Evolutionary conservation across 2,797 vertebrate species (phyloP), one percentile per base, ranked within the genome.

Genomic region (Aulostomus chinensis): DNA sequence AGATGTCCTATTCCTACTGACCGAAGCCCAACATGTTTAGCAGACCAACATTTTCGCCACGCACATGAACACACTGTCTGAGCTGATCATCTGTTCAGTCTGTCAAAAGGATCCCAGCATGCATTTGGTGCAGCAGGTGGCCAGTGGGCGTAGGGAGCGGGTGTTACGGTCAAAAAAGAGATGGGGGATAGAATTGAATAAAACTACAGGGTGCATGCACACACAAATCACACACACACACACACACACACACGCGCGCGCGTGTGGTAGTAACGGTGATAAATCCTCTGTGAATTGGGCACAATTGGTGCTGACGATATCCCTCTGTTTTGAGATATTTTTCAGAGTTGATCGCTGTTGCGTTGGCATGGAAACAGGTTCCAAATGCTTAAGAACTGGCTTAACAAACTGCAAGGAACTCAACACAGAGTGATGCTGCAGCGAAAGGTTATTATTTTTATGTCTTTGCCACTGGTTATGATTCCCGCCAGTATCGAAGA

Each of bases 121-220:
- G 58, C 40, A 40, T 55, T 60, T 41, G 51, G 21, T 50, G 61
- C 61, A 68, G 76, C 79, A 83, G 72, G 79, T 81, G 83, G 76
- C 4, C 36, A 34, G 76, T 76, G 60, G 76, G 79, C 2, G 59
- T 57, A 16, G 15, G 47, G 28, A 20, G 29, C 9, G 9, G 18
- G 30, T 4, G 32, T 20, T 20, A 21, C 0, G 4, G 18, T 5
- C 3, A 36, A 49, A 49, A n/a, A 39, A 43, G 14, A 58, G 9
- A 12, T 1, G 10, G n/a, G 1, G 15, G 45, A 48, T 26, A 26
- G 29, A 53, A 39, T 37, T 31, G 41, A 60, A 47, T 7, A 15
- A 10, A 66, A 58, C 22, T 35, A n/a, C n/a, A n/a, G n/a, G n/a
- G n/a, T n/a, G 22, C 31, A 6, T 6, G 2, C 17, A 11, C 41